Conservation (phyloP, 2,888 invertebrate species). For the Rhamphomyia laevipes region DNA sequence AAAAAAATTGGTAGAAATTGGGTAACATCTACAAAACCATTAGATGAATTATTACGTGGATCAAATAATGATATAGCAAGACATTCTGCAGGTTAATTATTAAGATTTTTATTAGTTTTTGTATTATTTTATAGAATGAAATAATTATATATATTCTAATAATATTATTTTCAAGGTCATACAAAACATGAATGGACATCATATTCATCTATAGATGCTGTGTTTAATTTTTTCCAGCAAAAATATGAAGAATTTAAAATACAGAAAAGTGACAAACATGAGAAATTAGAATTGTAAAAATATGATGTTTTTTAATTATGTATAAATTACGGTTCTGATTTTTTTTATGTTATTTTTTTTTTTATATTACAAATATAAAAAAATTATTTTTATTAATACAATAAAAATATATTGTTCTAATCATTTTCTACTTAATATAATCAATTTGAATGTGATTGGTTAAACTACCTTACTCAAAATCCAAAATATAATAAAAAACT, state of each 20-base stretch:
- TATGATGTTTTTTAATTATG: too few species aligned
- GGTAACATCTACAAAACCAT: conserved; percentile 44
- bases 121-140: background rate
- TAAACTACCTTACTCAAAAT: too few species aligned
- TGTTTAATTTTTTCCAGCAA: conserved; percentile 49
- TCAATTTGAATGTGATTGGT: too few species aligned
- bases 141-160: conserved; percentile 7
- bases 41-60: conserved; percentile 41
- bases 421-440: too few species aligned
- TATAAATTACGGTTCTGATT: too few species aligned
- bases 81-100: conserved; percentile 48
- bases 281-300: conserved; percentile 6
- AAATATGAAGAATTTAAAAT: conserved; percentile 20
- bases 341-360: too few species aligned
- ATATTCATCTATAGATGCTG: conserved; percentile 49
- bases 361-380: too few species aligned
- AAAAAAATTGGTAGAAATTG: conserved; percentile 44
- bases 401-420: too few species aligned
- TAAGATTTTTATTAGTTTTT: too few species aligned
- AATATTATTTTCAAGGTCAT: conserved; percentile 43
- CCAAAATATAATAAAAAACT: too few species aligned
- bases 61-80: conserved; percentile 43
- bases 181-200: conserved; percentile 61
- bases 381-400: too few species aligned
- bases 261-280: background rate